These are phyloP conservation scores for Darevskia nairensis DNA, from an alignment of 2,797 vertebrate genomes.

Conservation along the genomic window DNA sequence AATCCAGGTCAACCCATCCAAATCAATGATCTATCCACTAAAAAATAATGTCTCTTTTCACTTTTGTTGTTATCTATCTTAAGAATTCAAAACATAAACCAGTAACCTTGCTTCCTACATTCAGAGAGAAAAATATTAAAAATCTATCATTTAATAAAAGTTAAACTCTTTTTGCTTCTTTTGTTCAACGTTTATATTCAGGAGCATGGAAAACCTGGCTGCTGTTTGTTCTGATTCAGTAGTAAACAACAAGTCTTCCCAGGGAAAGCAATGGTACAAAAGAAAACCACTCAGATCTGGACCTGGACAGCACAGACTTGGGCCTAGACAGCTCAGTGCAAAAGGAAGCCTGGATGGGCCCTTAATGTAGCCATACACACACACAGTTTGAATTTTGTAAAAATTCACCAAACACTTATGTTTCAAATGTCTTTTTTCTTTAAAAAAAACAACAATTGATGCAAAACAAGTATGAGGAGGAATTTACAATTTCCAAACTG, in stretches of 20 bases:
- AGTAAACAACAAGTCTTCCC: no score
- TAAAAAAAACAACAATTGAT: no score
- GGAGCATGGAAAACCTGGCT: neutral
- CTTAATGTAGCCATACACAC: no score
- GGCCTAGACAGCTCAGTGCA: no score
- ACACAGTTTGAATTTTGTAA: neutral
- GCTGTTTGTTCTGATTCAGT: no score
- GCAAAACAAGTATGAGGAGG: neutral
- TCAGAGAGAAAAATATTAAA: neutral
- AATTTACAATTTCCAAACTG: neutral
- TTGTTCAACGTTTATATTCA: neutral
- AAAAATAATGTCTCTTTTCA: neutral
- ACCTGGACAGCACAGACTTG: no score
- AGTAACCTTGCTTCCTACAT: neutral
- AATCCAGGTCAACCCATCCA: neutral
- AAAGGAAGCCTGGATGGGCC: no score
- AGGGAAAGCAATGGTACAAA: no score
- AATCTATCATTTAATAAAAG: no score
- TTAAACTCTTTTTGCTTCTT: neutral
- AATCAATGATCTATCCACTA: neutral
- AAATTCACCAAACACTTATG: neutral
- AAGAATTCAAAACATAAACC: neutral
- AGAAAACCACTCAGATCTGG: no score
- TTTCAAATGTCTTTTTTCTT: neutral
- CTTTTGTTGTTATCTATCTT: neutral